Evolutionary conservation across 2,888 invertebrate genomes (phyloP).

Genomic region (Cremastinae sp.): DNA sequence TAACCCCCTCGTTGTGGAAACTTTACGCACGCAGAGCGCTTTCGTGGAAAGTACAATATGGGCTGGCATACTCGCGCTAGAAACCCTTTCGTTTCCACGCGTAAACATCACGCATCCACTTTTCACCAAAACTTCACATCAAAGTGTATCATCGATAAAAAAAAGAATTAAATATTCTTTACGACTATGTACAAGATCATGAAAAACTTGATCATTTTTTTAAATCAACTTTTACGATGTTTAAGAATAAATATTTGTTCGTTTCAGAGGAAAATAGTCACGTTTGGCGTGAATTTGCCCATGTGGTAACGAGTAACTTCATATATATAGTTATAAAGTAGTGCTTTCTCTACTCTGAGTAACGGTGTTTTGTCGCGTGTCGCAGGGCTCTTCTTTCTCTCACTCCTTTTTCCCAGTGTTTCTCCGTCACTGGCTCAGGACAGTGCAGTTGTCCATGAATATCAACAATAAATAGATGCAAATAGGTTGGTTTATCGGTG

Average conservation of each 20-base stretch:
- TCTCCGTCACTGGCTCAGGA: slow-evolving; percentile 13
- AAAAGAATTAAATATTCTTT: too few species aligned
- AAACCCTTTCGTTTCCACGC: neutral
- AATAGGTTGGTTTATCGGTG: slow-evolving; percentile 62
- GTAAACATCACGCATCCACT: neutral
- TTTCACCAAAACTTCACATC: too few species aligned
- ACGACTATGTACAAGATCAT: too few species aligned
- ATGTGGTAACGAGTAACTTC: too few species aligned
- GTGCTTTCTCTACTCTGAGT: slow-evolving; percentile 52
- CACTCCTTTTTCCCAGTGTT: slow-evolving; percentile 24
- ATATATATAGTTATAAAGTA: neutral
- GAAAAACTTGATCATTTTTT: too few species aligned
- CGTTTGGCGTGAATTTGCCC: too few species aligned
- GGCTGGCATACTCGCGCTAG: slow-evolving; percentile 29
- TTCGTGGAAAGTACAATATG: slow-evolving; percentile 49
- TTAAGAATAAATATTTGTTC: too few species aligned
- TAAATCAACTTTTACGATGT: too few species aligned
- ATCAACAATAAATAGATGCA: slow-evolving; percentile 64
- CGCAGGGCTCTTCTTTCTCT: slow-evolving; percentile 38
- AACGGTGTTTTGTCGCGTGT: slow-evolving; percentile 62
- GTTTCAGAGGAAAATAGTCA: neutral
- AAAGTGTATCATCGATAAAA: too few species aligned
- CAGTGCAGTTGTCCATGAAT: slow-evolving; percentile 47
- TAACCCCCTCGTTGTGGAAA: slow-evolving; percentile 32
- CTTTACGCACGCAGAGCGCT: slow-evolving; percentile 40